phyloP scores from a whole-genome alignment of 2,113 vertebrate genomes.

The Corythoichthys haematopterus region DNA sequence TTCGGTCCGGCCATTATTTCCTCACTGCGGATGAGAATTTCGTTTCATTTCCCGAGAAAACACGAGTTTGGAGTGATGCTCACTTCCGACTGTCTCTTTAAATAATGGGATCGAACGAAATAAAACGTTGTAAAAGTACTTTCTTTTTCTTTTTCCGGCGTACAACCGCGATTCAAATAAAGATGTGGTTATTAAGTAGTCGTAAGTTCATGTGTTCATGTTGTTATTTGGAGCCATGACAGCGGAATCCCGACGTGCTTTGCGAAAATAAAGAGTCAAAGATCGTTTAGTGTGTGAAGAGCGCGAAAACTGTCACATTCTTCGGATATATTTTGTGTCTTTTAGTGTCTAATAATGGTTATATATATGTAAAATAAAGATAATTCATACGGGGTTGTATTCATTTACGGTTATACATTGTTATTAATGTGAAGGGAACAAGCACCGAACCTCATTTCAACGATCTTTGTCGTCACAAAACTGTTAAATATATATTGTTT shows the following conservation, averaged over 20 bases:
- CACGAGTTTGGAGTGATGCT: not conserved
- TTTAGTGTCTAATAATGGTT: not conserved
- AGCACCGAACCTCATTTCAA: too few relatives aligned
- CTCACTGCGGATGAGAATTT: not conserved
- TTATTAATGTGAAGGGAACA: too few relatives aligned
- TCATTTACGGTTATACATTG: too few relatives aligned
- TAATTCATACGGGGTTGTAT: not conserved
- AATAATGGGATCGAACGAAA: not conserved
- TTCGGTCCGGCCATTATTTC: slow-evolving; percentile 75
- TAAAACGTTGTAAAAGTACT: slow-evolving; percentile 14
- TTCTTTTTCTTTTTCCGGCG: not conserved
- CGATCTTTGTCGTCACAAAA: not conserved
- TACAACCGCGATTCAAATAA: not conserved
- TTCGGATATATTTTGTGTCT: not conserved
- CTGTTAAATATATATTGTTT: not conserved
- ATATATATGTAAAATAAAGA: not conserved
- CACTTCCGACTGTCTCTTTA: not conserved
- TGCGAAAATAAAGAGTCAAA: slow-evolving; percentile 11
- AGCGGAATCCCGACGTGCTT: slow-evolving; percentile 50
- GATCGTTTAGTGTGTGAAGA: not conserved
- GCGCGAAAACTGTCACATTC: not conserved
- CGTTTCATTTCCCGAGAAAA: not conserved
- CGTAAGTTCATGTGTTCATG: slow-evolving; percentile 17
- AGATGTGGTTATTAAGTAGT: not conserved
- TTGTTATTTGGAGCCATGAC: slow-evolving; percentile 68